A percentile compares a stretch with the other conserved stretches of the same genome.
phyloP scores from a whole-genome alignment of 2,888 invertebrate species.

The Agrochola macilenta region DNA sequence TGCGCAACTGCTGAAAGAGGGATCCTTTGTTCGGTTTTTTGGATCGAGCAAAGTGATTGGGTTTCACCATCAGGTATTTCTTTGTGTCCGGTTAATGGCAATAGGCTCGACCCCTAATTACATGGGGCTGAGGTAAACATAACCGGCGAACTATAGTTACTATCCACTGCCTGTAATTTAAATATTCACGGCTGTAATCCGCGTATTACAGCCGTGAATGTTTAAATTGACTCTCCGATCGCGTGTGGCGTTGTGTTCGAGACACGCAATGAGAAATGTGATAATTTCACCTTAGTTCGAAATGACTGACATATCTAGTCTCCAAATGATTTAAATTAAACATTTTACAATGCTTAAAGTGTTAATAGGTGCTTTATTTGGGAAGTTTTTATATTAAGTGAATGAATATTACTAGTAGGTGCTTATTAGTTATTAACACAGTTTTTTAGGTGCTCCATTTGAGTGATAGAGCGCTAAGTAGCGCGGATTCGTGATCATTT shows the following conservation, averaged over 20 bases:
- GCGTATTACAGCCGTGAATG: conserved; percentile 1
- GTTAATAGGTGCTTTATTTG: conserved; percentile 47
- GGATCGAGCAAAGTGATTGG: not conserved
- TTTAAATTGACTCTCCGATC: conserved; percentile 45
- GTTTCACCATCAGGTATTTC: not conserved
- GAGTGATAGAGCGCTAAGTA: not conserved
- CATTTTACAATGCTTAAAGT: conserved; percentile 18
- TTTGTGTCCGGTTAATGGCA: not conserved
- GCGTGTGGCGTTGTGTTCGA: conserved; percentile 56
- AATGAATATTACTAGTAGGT: conserved; percentile 17
- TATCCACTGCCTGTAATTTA: not conserved
- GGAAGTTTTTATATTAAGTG: conserved; percentile 16
- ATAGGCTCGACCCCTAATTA: not conserved
- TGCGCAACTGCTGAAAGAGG: not conserved
- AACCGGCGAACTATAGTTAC: not conserved
- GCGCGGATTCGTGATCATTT: not conserved
- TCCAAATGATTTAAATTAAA: conserved; percentile 48
- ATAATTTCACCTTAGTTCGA: conserved; percentile 59
- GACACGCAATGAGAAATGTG: conserved; percentile 63
- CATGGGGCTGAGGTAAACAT: not conserved
- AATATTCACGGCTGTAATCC: no score
- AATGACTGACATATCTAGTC: conserved; percentile 59
- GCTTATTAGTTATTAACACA: not conserved
- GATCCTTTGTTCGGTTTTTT: not conserved
- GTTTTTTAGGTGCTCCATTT: conserved; percentile 18